A percentile compares a stretch with the other conserved stretches of the same genome.
These are phyloP conservation scores for Sakesphorus luctuosus DNA, from an alignment of 2,113 vertebrate species.

Conservation along the genomic window DNA sequence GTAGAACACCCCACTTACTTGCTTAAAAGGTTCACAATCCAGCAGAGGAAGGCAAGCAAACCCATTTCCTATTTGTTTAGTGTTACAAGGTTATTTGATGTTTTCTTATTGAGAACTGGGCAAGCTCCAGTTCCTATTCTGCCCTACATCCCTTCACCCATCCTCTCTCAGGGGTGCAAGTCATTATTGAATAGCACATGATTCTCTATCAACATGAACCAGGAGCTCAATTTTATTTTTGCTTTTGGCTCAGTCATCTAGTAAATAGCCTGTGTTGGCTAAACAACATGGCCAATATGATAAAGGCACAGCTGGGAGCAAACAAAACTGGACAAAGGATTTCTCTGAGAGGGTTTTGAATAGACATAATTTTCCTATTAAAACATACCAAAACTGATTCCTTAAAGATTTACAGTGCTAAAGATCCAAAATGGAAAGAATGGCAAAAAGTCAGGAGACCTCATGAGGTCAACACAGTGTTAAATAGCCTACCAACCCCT, in stretches of 20 bases:
- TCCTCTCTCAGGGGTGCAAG: neutral
- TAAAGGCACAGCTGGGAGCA: neutral
- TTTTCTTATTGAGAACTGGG: neutral
- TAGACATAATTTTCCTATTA: neutral
- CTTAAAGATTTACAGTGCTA: neutral
- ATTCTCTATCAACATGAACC: neutral
- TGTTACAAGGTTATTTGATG: neutral
- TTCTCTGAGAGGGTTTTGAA: neutral
- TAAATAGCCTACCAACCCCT: neutral
- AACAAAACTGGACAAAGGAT: neutral
- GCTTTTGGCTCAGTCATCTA: neutral
- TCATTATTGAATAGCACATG: neutral
- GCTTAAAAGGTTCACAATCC: neutral
- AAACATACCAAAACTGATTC: neutral
- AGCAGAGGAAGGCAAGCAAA: neutral
- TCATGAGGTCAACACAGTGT: neutral
- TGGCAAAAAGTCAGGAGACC: neutral
- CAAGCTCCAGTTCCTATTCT: neutral
- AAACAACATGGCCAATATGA: neutral
- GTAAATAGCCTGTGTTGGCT: neutral
- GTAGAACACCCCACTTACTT: neutral
- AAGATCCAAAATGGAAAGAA: neutral
- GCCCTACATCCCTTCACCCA: neutral
- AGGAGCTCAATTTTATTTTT: constrained; percentile 17
- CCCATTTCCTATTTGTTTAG: neutral